phyloP scores from a whole-genome alignment of 2,888 invertebrate species.

The Callimorpha dominula region DNA sequence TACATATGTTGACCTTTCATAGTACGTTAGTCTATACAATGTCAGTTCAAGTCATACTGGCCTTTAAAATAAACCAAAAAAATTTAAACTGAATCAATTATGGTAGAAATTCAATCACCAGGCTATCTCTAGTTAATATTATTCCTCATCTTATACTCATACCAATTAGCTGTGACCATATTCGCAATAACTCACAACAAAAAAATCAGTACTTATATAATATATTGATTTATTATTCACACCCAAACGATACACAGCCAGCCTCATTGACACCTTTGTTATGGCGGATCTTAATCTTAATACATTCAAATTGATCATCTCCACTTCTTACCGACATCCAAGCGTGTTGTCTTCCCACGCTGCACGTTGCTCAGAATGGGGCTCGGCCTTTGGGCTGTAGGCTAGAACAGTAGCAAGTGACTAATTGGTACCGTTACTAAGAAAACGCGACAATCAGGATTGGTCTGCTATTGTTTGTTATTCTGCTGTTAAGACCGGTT shows the following conservation, averaged over 20 bases:
- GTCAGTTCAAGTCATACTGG: too few relatives aligned
- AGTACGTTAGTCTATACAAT: too few relatives aligned
- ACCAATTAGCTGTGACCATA: background rate
- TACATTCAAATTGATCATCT: constrained; percentile 35
- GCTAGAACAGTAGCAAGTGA: constrained; percentile 25
- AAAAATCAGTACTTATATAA: constrained; percentile 3
- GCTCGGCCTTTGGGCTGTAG: constrained; percentile 36
- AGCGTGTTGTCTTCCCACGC: constrained; percentile 38
- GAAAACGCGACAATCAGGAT: background rate
- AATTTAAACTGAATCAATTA: too few relatives aligned
- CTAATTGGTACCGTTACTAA: constrained; percentile 24
- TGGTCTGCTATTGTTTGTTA: constrained; percentile 17
- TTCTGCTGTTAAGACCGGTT: background rate
- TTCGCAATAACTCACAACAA: background rate
- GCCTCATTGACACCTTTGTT: constrained; percentile 25
- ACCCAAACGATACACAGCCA: constrained; percentile 7
- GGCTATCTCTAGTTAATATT: too few relatives aligned
- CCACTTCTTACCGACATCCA: constrained; percentile 31
- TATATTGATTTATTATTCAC: constrained; percentile 9
- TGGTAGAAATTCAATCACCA: too few relatives aligned
- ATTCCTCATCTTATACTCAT: background rate
- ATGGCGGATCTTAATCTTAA: constrained; percentile 37
- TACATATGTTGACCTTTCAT: too few relatives aligned
- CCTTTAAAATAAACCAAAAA: too few relatives aligned
- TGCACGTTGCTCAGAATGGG: constrained; percentile 21